Base-by-base conservation (phyloP, 1,140 invertebrate species). In the Scylla paramamosain region DNA sequence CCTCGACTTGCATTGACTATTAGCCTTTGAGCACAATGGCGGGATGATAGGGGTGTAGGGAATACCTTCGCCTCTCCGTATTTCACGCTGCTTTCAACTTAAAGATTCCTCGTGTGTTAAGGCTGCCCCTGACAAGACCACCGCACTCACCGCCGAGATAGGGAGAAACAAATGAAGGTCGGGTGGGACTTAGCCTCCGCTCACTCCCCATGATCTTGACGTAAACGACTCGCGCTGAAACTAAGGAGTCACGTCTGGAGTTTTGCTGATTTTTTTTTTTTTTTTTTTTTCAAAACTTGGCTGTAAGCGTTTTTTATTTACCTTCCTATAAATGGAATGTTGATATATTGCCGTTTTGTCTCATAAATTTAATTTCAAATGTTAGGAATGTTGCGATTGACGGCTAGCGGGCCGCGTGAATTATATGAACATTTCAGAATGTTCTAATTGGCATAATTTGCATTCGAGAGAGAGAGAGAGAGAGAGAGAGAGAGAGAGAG, bases 1-100 rank as follows among this genome's bases (percentile, higher is more conserved):
- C 14, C 59, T 93, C 67, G 31, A 83, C 39, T n/a, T 82, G 67
- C 32, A 77, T 92, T 20, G 31, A 92, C 59, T 32, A 92, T 83
- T 83, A 92, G 67, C 31, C 20, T 28, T 3, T 10, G 52, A 77
- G 59, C 52, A 77, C 59, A 91, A 92, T 16, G 67, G 3, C 8
- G 14, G 32, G 59, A 83, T 39, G 91, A 92, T 83, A 77, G 28
- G 39, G 91, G 59, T 10, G 67, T 14, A 20, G 31, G 59, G 39
- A 92, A 31, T 28, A 32, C 31, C 90, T 48, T 25, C 39, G 39
- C 84, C 84, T 87, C 39, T 87, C 84, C 31, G 16, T 87, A 87
- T 32, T 87, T 87, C 84, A 87, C 28, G n/a, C 4, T 32, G 84
- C 84, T 39, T 77, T 77, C 67, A n/a, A n/a, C 67, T 77, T 20